phyloP scores from a whole-genome alignment of 2,888 invertebrate species.

The Pachycephus smyrnensis region DNA sequence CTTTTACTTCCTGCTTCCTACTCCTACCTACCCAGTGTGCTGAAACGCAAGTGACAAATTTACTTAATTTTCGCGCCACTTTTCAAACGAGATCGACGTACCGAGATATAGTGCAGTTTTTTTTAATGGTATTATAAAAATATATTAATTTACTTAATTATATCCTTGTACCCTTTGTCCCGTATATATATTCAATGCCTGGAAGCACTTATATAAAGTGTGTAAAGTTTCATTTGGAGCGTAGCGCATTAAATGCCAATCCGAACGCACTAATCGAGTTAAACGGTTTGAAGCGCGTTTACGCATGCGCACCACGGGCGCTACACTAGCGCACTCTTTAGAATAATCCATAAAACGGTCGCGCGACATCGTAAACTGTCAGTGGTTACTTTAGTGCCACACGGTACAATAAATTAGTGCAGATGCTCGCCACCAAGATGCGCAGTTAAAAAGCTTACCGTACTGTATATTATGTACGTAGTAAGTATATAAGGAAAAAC shows the following conservation, averaged over 20 bases:
- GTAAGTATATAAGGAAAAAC: background rate
- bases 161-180: background rate
- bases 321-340: background rate
- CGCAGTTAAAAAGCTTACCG: background rate
- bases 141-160: too few relatives aligned
- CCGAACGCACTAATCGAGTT: too few relatives aligned
- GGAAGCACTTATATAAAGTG: background rate
- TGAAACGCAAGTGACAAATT: too few relatives aligned
- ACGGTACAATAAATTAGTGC: slow-evolving; percentile 18
- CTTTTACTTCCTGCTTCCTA: too few relatives aligned
- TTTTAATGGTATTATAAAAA: too few relatives aligned
- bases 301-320: slow-evolving; percentile 1
- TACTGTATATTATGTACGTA: background rate
- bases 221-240: background rate
- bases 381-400: slow-evolving; percentile 13
- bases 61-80: too few relatives aligned
- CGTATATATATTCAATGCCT: background rate
- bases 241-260: background rate
- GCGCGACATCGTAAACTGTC: slow-evolving; percentile 18
- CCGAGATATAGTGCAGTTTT: too few relatives aligned
- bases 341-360: background rate
- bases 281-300: too few relatives aligned
- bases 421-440: slow-evolving; percentile 5
- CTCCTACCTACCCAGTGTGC: too few relatives aligned
- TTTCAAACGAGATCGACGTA: too few relatives aligned